phyloP scores from a whole-genome alignment of 2,113 vertebrate species.

The Lucifuga dentata region DNA sequence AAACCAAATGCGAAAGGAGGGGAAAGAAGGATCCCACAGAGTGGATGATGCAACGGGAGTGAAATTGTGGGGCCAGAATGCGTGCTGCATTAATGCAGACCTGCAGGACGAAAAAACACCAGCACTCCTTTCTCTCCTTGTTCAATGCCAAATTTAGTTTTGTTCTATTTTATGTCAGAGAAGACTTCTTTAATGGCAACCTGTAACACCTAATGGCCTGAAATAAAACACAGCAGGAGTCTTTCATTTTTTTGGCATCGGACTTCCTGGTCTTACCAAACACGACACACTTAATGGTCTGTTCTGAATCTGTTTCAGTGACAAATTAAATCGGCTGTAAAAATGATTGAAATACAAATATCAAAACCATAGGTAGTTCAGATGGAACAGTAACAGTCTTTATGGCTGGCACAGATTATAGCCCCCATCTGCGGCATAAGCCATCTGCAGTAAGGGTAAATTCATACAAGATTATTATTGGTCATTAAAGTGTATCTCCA shows the following conservation, averaged over 20 bases:
- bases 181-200: slow-evolving; percentile 50
- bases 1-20: slow-evolving; percentile 70
- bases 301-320: slow-evolving; percentile 38
- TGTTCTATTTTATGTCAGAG: slow-evolving; percentile 21
- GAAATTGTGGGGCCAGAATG: slow-evolving; percentile 76
- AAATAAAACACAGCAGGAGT: slow-evolving; percentile 63
- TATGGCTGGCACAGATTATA: slow-evolving; percentile 58
- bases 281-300: slow-evolving; percentile 33
- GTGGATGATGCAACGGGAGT: slow-evolving; percentile 81
- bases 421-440: slow-evolving; percentile 54
- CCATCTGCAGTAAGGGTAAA: slow-evolving; percentile 50
- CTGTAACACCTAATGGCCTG: slow-evolving; percentile 68
- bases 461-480: slow-evolving; percentile 53
- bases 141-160: slow-evolving; percentile 62
- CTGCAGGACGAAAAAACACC: slow-evolving; percentile 63
- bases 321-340: slow-evolving; percentile 42
- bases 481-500: slow-evolving; percentile 30
- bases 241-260: slow-evolving; percentile 58
- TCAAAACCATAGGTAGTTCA: slow-evolving; percentile 49
- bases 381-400: slow-evolving; percentile 54
- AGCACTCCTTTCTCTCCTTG: slow-evolving; percentile 50
- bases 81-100: slow-evolving; percentile 75
- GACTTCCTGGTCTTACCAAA: slow-evolving; percentile 49
- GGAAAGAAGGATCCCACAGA: slow-evolving; percentile 72
- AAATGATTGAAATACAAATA: slow-evolving; percentile 26